Conservation (phyloP, 2,888 invertebrate genomes). For the Lamellibrachia columna region DNA sequence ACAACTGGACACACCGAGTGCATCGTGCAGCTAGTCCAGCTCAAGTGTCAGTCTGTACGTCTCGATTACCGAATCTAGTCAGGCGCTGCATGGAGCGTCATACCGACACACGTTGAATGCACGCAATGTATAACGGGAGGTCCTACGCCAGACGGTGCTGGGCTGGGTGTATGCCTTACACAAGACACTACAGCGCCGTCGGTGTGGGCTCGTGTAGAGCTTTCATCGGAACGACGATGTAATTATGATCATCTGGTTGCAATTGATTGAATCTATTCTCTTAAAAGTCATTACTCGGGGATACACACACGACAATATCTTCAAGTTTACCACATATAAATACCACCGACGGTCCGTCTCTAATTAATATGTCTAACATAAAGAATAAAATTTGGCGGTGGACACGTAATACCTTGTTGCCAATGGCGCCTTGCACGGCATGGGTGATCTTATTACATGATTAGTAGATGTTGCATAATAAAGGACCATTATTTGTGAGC, state of each 20-base stretch:
- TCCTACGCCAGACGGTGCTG: background rate
- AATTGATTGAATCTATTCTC: background rate
- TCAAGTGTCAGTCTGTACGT: background rate
- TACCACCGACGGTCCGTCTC: background rate
- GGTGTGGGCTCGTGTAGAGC: background rate
- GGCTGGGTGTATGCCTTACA: background rate
- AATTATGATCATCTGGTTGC: background rate
- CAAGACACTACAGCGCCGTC: background rate
- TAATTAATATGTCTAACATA: background rate
- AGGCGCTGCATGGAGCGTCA: background rate
- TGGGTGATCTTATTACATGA: background rate
- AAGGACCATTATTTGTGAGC: background rate
- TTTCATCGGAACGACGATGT: background rate
- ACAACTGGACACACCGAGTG: background rate
- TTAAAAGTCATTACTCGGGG: background rate
- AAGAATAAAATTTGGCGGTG: background rate
- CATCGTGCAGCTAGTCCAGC: background rate
- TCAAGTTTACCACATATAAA: background rate
- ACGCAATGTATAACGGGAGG: background rate
- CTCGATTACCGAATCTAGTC: background rate
- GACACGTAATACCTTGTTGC: background rate
- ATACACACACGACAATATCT: background rate
- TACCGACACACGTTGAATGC: background rate
- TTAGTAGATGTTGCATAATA: background rate
- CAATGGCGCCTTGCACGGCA: background rate